Evolutionary conservation across 2,888 invertebrate genomes (phyloP), one percentile per base, ranked within the genome.

Genomic region (Drosophila mayaguana): DNA sequence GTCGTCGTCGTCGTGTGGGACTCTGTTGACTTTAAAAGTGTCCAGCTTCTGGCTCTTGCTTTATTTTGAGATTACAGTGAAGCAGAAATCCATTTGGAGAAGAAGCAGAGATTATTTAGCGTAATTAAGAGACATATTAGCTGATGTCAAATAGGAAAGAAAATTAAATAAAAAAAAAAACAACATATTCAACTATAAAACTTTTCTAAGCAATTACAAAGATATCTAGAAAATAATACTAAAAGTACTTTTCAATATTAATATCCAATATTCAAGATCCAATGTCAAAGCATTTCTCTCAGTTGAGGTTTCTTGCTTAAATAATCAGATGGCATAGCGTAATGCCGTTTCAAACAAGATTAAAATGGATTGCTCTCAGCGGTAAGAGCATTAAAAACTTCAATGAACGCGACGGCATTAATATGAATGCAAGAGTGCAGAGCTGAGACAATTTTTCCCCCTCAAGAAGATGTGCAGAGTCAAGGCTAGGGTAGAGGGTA

Each of bases 21-120:
- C 65, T 63, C 34, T 38, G 54, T 45, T 28, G 45, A 65, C 70
- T 80, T 81, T 80, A 70, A 83, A 74, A 28, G 64, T 56, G 68
- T 59, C 46, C 25, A 61, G 61, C 64, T 57, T 46, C 73, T 54
- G 51, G 40, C 20, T 36, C 28, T 16, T 40, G 43, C 14, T 22
- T 25, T 28, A 50, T 50, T 61, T 50, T 45, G 28, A 42, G 50
- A 12, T 51, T 45, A 22, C 22, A 48, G 5, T 50, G 32, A 32
- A 12, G 28, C n/a, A 2, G 28, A 32, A 14, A 34, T 50, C 4
- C 0, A 20, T 34, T 18, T 6, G 18, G 9, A 9, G 25, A 8
- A 46, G 16, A 12, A 18, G 18, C 16, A 18, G 6, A 32, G 16
- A 18, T 32, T 28, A 8, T 2, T 28, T n/a, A 25, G 16, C 2